These are phyloP conservation scores for Melinopterus prodromus DNA, from an alignment of 2,888 invertebrate genomes.

Conservation along the genomic window DNA sequence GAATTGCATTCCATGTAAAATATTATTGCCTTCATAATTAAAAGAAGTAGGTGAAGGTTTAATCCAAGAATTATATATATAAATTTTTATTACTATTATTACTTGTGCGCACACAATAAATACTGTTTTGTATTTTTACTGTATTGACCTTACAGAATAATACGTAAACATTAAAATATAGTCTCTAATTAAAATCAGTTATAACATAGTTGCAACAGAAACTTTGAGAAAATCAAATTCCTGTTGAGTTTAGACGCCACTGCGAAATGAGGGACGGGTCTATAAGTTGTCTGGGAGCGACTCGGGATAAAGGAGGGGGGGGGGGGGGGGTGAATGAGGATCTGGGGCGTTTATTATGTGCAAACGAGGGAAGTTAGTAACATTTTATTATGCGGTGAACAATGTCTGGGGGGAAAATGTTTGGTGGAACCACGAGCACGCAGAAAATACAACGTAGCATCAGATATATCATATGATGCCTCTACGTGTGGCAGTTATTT, in stretches of 20 bases:
- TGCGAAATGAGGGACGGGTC: background rate
- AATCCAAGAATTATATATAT: too few species aligned
- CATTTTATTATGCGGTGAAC: constrained; percentile 34
- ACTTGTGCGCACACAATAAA: too few species aligned
- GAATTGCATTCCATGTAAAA: too few species aligned
- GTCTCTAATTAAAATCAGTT: too few species aligned
- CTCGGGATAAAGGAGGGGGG: background rate
- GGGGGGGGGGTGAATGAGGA: background rate
- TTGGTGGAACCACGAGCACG: background rate
- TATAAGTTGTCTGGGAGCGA: background rate
- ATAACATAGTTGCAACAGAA: background rate
- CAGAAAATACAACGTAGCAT: background rate
- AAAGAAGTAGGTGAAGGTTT: too few species aligned
- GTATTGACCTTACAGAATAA: too few species aligned
- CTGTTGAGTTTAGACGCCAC: background rate
- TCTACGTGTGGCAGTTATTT: too few species aligned
- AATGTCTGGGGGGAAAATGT: constrained; percentile 21
- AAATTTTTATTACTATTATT: too few species aligned
- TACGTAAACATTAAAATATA: too few species aligned
- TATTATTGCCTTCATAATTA: too few species aligned
- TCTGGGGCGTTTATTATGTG: constrained; percentile 37
- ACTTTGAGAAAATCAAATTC: constrained; percentile 1
- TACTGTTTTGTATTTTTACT: too few species aligned
- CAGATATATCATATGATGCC: background rate
- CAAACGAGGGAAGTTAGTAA: constrained; percentile 41